Evolutionary conservation across 2,113 vertebrate species (phyloP).

Genomic region (Campylorhamphus procurvoides): DNA sequence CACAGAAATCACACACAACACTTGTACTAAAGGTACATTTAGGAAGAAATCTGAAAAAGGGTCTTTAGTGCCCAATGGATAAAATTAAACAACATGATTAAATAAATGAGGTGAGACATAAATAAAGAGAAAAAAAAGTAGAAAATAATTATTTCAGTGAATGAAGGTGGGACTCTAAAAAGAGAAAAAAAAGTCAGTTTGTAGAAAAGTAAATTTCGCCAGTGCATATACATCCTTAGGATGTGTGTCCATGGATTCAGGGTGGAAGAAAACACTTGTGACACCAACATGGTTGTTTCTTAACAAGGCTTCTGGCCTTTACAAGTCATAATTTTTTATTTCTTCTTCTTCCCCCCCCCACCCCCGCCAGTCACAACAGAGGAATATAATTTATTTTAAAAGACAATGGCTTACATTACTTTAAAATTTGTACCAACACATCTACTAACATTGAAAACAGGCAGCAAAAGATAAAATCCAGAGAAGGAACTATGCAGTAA

Average conservation of each 20-base stretch:
- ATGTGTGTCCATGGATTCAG: rapidly evolving
- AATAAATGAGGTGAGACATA: neutral
- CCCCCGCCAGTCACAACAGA: neutral
- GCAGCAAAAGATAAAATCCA: neutral
- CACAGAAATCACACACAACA: neutral
- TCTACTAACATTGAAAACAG: neutral
- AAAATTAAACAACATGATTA: neutral
- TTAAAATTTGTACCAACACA: neutral
- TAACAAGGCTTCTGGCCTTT: neutral
- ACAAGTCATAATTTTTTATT: neutral
- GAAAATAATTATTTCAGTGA: neutral
- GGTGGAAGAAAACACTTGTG: neutral
- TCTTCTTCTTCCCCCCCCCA: neutral
- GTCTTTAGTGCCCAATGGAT: neutral
- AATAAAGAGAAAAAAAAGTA: neutral
- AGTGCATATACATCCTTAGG: neutral
- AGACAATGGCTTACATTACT: neutral
- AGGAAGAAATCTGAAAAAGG: neutral
- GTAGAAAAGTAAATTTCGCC: neutral
- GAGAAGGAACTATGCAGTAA: neutral
- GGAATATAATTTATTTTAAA: neutral
- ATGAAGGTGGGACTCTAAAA: neutral
- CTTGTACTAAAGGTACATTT: neutral
- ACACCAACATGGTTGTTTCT: neutral
- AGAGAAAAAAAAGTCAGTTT: neutral